Evolutionary conservation across 2,888 invertebrate species (phyloP), one percentile per base, ranked within the genome.

Genomic region (Ctenicera cuprea): DNA sequence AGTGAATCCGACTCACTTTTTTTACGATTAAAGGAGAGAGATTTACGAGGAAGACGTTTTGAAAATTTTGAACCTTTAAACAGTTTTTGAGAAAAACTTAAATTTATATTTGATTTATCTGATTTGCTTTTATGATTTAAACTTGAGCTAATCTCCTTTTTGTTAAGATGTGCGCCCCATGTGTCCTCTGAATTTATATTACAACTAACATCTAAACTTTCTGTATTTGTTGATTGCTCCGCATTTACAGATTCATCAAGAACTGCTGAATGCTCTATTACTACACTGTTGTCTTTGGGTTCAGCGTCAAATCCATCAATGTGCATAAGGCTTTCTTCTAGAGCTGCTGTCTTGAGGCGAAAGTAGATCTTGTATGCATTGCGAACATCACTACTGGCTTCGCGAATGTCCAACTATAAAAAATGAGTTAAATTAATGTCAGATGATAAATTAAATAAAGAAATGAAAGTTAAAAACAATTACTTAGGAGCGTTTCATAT

Each of bases 331-430:
- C 93, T 92, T 80, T 92, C 91, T 82, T 95, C 94, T 57, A 95
- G 87, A 20, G 92, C 92, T 22, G 90, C 89, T 41, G 94, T 94
- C 87, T 95, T 95, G 7, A 95, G 85, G 79, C 93, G 91, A 87
- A 94, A 95, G 85, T 95, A 95, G 86, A 92, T 92, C 85, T 93
- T 94, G 83, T 96, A 96, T 0, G 95, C 94, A 83, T 93, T 91
- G 81, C 93, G 91, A 69, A 95, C 93, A 74, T 91, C 90, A 26
- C 87, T 85, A 48, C 93, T 91, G 12, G 96, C 95, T 86, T 92
- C 93, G 79, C 92, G 92, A 73, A 96, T 95, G 84, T 96, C 96
- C 83, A 92, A 90, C 92, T 94, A 80, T 64, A 87, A 86, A 75
- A 76, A 33, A n/a, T 2, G 3, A 52, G 11, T 52, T 3, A 1